Base-by-base conservation (phyloP, 2,888 invertebrate genomes). In the Perdita meconis region DNA sequence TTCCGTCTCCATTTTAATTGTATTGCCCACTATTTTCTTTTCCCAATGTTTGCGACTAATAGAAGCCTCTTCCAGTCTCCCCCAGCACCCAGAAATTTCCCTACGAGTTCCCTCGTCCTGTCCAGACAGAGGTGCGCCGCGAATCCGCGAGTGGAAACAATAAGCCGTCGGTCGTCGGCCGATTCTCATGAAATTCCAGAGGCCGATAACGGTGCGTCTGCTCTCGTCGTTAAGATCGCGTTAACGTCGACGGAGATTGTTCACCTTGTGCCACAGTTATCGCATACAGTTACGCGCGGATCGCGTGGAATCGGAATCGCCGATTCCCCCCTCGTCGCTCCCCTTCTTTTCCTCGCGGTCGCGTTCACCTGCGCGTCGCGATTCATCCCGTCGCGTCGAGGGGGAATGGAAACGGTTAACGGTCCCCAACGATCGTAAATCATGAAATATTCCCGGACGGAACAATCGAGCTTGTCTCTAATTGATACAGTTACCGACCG, bases 161-260 rank as follows among this genome's bases (percentile, higher is more conserved):
- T 76, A 80, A 66, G 66, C 60, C 56, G 47, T n/a, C 38, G 36
- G n/a, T n/a, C 2, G 36, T 16, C 42, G n/a, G 44, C 6, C 57
- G 64, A 74, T 74, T 81, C 78, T 56, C 81, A 76, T 57, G 73
- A 61, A 80, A 73, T 51, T 60, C 57, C 51, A 61, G n/a, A 26
- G 56, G 59, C 40, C 59, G 68, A 57, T 76, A 81, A 70, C 82
- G 85, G 79, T 74, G 68, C 77, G 69, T 60, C 66, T 50, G 16
- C 16, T 22, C 26, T 19, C 24, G 71, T 82, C 76, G 85, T 84
- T 84, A 85, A 83, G 83, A 72, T 67, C 67, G 55, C 75, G 64
- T 80, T 82, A 82, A 84, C 67, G 60, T 50, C 67, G 70, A 67
- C 56, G 44, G 68, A 67, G 70, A 84, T 84, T 78, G 78, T 78